Conservation (phyloP, 1,140 invertebrate genomes). For the Mizuhopecten yessoensis region DNA sequence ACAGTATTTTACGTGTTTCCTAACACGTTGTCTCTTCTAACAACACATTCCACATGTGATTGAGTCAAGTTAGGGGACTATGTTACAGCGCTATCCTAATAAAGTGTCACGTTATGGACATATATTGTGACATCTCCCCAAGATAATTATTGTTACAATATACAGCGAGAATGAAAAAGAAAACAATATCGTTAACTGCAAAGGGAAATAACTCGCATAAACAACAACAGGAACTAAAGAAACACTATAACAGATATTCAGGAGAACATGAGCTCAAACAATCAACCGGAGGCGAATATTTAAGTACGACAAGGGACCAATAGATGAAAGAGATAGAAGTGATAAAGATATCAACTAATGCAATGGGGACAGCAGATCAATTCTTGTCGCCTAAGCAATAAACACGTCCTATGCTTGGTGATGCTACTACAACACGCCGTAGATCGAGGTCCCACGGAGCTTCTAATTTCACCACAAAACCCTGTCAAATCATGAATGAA, state of each 20-base stretch:
- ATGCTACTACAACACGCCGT: not conserved
- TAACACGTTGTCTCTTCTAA: not conserved
- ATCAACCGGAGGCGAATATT: too few relatives aligned
- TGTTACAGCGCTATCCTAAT: too few relatives aligned
- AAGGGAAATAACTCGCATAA: too few relatives aligned
- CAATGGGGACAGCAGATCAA: too few relatives aligned
- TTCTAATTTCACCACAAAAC: not conserved
- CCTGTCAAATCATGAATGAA: slow-evolving; percentile 33
- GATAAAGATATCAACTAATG: not conserved
- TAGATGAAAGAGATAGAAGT: not conserved
- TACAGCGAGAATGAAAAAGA: too few relatives aligned
- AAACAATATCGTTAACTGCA: too few relatives aligned
- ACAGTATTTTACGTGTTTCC: not conserved
- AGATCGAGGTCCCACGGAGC: not conserved
- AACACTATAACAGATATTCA: not conserved
- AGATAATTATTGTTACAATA: too few relatives aligned
- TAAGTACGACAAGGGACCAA: not conserved
- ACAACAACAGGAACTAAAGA: not conserved
- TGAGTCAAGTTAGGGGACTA: too few relatives aligned
- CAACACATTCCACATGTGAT: not conserved
- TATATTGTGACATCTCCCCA: too few relatives aligned
- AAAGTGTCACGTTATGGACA: too few relatives aligned
- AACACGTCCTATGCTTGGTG: not conserved
- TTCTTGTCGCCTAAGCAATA: not conserved
- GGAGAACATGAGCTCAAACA: too few relatives aligned